Evolutionary conservation across 1,140 invertebrate genomes (phyloP).

Genomic region (Arion vulgaris): DNA sequence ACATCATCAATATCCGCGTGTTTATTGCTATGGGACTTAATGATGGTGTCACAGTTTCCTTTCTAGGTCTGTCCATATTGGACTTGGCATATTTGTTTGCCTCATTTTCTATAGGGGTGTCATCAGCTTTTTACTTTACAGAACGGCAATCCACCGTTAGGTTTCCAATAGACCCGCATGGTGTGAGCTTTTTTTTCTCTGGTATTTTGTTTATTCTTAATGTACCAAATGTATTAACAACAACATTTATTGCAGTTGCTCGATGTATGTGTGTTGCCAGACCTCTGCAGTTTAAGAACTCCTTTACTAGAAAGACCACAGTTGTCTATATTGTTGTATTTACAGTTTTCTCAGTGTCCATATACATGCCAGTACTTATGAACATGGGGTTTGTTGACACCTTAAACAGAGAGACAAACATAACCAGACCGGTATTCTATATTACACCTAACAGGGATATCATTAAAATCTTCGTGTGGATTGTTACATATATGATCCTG

Average conservation of each 20-base stretch:
- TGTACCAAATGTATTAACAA: not conserved
- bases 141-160: not conserved
- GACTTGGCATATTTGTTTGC: not conserved
- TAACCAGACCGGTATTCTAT: not conserved
- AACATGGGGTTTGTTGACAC: slow-evolving; percentile 7
- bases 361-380: not conserved
- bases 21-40: not conserved
- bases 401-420: not conserved
- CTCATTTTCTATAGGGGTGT: not conserved
- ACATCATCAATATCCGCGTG: not conserved
- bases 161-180: not conserved
- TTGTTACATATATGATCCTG: not conserved
- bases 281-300: slow-evolving; percentile 1
- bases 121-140: not conserved
- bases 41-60: slow-evolving; percentile 2
- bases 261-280: slow-evolving; percentile 8
- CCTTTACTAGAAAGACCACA: not conserved
- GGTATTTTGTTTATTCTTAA: not conserved
- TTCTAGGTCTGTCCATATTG: not conserved
- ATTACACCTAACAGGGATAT: not conserved
- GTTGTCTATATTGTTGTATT: not conserved
- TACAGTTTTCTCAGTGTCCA: not conserved
- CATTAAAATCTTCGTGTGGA: not conserved
- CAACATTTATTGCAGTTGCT: slow-evolving; percentile 4
- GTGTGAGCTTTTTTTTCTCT: not conserved